Conservation (phyloP, 2,888 invertebrate genomes). For the Andrena camellia region DNA sequence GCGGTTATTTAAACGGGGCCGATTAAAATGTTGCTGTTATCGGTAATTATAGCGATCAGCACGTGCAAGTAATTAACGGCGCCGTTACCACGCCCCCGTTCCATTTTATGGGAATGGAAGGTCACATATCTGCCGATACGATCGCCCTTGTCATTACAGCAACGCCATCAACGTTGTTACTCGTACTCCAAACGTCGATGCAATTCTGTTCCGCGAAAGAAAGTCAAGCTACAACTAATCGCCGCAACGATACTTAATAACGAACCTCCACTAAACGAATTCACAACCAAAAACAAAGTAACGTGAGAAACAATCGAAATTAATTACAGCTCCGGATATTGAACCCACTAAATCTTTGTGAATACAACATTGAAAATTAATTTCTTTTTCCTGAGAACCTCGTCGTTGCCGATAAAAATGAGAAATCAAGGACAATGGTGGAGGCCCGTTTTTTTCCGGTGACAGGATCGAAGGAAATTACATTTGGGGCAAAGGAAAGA, state of each 20-base stretch:
- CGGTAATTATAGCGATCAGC: slow-evolving; percentile 59
- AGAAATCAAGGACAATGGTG: background rate
- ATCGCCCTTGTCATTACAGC: slow-evolving; percentile 24
- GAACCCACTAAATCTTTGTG: background rate
- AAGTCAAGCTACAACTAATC: background rate
- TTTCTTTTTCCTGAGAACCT: background rate
- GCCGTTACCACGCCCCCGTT: slow-evolving; percentile 33
- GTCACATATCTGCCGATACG: slow-evolving; percentile 18
- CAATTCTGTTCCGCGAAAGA: background rate
- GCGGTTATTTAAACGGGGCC: slow-evolving; percentile 58
- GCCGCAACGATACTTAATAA: background rate
- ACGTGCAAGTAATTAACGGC: slow-evolving; percentile 56
- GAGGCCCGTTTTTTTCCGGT: too few species aligned
- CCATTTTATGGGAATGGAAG: slow-evolving; percentile 16
- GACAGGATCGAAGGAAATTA: background rate
- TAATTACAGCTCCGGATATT: background rate
- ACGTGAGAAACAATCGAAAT: background rate
- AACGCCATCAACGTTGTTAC: background rate
- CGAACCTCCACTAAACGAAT: background rate
- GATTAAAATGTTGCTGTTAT: slow-evolving; percentile 65
- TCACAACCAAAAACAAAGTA: too few species aligned
- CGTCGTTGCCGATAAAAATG: background rate
- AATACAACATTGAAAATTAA: background rate
- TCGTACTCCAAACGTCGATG: background rate
- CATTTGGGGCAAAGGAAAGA: background rate